phyloP scores from a whole-genome alignment of 2,113 vertebrate genomes.

The Elephantulus edwardii region DNA sequence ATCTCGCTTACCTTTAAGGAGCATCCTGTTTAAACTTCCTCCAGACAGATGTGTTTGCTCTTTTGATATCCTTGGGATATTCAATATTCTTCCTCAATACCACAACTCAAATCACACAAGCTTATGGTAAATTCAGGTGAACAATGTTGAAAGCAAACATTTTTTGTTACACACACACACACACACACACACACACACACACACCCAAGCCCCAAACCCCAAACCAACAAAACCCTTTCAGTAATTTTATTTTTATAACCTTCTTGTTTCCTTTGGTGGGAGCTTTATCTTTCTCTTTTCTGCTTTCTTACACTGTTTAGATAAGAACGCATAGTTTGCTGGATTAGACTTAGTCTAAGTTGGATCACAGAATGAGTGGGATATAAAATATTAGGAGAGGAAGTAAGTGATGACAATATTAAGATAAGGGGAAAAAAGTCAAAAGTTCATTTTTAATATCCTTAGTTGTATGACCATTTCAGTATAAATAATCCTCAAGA shows the following conservation, averaged over 20 bases:
- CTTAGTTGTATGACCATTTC: neutral
- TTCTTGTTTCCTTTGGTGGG: neutral
- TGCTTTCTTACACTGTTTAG: constrained; percentile 32
- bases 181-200: too few species aligned
- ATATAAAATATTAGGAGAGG: constrained; percentile 54
- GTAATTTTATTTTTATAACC: neutral
- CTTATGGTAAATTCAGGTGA: neutral
- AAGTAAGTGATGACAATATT: constrained; percentile 51
- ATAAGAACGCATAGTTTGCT: constrained; percentile 28
- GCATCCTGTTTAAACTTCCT: too few species aligned
- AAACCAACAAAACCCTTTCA: neutral
- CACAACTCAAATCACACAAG: neutral
- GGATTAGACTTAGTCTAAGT: constrained; percentile 29
- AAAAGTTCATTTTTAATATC: constrained; percentile 38
- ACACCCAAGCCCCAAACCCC: too few species aligned
- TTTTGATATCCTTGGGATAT: too few species aligned
- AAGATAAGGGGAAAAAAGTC: constrained; percentile 8
- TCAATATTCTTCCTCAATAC: too few species aligned
- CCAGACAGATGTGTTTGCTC: too few species aligned
- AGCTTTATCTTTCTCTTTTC: constrained; percentile 32
- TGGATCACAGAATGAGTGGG: constrained; percentile 30
- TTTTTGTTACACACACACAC: too few species aligned
- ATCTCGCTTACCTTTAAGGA: too few species aligned
- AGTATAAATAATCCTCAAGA: constrained; percentile 15
- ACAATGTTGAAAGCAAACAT: constrained; percentile 33